These are phyloP conservation scores for Acronicta aceris DNA, from an alignment of 2,888 invertebrate species.

Conservation along the genomic window DNA sequence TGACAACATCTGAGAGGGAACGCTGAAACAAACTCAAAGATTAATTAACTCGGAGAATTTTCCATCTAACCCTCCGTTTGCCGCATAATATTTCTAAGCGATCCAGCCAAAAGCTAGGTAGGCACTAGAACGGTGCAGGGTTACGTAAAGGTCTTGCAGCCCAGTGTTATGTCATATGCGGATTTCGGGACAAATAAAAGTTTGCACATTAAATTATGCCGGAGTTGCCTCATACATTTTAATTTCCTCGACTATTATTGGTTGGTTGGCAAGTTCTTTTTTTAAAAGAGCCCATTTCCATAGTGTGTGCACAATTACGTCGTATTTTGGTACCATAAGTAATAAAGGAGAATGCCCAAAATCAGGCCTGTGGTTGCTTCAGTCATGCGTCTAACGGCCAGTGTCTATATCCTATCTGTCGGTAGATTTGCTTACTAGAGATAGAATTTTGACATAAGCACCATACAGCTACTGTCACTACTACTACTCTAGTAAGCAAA, in stretches of 20 bases:
- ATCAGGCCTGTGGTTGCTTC: too few species aligned
- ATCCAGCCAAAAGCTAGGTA: constrained; percentile 30
- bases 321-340: constrained; percentile 4
- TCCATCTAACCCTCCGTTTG: constrained; percentile 23
- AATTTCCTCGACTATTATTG: constrained; percentile 11
- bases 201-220: constrained; percentile 19
- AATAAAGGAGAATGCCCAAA: background rate
- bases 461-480: too few species aligned
- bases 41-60: too few species aligned
- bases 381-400: too few species aligned
- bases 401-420: too few species aligned
- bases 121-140: constrained; percentile 49
- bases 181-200: constrained; percentile 30
- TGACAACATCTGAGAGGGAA: too few species aligned
- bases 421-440: too few species aligned
- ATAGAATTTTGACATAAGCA: too few species aligned
- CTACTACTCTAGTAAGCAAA: too few species aligned
- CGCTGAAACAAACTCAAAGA: too few species aligned
- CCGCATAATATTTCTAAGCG: constrained; percentile 41
- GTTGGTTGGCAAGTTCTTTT: constrained; percentile 12
- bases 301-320: background rate
- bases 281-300: constrained; percentile 27
- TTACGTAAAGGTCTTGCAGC: constrained; percentile 49
- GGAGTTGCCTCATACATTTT: constrained; percentile 17
- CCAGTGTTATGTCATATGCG: constrained; percentile 41